phyloP scores from a whole-genome alignment of 1,140 invertebrate genomes.

The Cherax quadricarinatus region DNA sequence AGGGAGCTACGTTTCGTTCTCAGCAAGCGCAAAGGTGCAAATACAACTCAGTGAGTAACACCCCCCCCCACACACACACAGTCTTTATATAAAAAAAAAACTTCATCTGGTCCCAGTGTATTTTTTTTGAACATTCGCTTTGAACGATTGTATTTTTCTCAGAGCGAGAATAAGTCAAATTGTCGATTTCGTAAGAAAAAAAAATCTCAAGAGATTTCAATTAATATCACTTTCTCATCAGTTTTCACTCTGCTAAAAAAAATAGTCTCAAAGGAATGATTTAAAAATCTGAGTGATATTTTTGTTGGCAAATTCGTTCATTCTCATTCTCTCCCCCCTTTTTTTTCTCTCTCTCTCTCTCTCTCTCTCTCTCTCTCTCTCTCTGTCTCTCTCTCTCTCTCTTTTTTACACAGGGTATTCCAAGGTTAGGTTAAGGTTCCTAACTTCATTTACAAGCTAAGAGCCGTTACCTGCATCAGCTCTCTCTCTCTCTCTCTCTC shows the following conservation, averaged over 20 bases:
- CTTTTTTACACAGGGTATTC: not conserved
- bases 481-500: not conserved
- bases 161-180: not conserved
- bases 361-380: slow-evolving; percentile 25
- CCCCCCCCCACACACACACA: not conserved
- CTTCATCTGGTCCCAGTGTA: not conserved
- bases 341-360: not conserved
- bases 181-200: not conserved
- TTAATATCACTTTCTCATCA: not conserved
- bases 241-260: not conserved
- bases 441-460: no score
- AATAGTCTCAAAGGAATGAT: no score
- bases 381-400: slow-evolving; percentile 27
- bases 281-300: no score
- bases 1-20: no score
- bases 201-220: not conserved
- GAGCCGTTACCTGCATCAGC: no score
- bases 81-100: not conserved
- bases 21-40: no score
- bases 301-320: not conserved
- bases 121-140: not conserved
- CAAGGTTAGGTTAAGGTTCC: no score
- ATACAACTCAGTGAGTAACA: not conserved
- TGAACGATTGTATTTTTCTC: not conserved
- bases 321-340: not conserved